Conservation (phyloP, 1,140 invertebrate genomes). For the Aricia agestis region DNA sequence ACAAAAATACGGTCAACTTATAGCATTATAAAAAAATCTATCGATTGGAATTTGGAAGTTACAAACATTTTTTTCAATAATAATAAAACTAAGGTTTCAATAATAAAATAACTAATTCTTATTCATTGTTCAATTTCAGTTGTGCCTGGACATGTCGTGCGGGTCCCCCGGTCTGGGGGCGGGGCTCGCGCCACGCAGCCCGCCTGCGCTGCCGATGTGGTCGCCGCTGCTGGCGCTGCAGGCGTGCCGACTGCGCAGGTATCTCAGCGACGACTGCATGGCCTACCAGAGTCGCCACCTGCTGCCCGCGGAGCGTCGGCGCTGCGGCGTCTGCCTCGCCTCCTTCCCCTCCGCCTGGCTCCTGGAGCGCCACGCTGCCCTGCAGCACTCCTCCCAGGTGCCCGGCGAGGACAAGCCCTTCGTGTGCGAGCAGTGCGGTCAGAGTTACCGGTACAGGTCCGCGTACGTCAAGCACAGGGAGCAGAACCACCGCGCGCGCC, state of each 20-base stretch:
- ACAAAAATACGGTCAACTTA: too few relatives aligned
- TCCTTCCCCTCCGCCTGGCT: slow-evolving; percentile 89
- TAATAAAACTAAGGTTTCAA: not conserved
- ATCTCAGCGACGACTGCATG: slow-evolving; percentile 68
- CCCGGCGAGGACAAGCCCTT: slow-evolving; percentile 90
- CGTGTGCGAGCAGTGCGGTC: slow-evolving; percentile 92
- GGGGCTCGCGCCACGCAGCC: slow-evolving; percentile 76
- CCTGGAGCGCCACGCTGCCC: slow-evolving; percentile 85
- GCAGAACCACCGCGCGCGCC: slow-evolving; percentile 89
- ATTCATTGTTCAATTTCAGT: slow-evolving; percentile 43
- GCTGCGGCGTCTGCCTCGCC: slow-evolving; percentile 87
- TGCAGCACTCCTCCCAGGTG: slow-evolving; percentile 81
- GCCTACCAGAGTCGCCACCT: slow-evolving; percentile 59
- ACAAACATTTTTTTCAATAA: not conserved
- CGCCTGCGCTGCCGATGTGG: slow-evolving; percentile 75
- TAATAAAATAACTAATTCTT: too few relatives aligned
- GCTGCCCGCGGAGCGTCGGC: slow-evolving; percentile 75
- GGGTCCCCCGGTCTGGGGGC: slow-evolving; percentile 47
- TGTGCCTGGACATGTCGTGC: slow-evolving; percentile 67
- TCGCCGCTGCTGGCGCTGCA: slow-evolving; percentile 70
- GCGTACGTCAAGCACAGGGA: slow-evolving; percentile 92
- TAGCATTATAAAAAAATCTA: too few relatives aligned
- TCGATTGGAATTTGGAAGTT: not conserved
- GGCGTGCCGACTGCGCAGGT: slow-evolving; percentile 72
- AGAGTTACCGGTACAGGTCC: slow-evolving; percentile 91